Conservation (phyloP, 2,888 invertebrate genomes). For the Barypeithes pellucidus region DNA sequence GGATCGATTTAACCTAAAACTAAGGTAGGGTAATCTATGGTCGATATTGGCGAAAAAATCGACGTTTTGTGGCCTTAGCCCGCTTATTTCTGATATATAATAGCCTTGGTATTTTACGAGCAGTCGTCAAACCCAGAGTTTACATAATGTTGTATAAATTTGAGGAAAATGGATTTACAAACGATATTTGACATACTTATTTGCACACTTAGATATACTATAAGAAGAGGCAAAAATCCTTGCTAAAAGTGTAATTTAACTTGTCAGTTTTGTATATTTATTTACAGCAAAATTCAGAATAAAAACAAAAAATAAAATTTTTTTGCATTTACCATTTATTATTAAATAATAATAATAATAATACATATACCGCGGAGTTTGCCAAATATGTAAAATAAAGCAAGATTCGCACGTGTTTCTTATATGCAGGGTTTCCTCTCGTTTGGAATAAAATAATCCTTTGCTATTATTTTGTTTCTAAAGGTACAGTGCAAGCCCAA, state of each 20-base stretch:
- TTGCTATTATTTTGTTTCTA: too few species aligned
- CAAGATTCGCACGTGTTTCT: too few species aligned
- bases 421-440: too few species aligned
- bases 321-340: too few species aligned
- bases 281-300: too few species aligned
- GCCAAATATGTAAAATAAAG: too few species aligned
- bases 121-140: background rate
- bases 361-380: too few species aligned
- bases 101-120: conserved; percentile 16
- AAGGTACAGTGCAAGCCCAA: conserved; percentile 22
- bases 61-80: background rate
- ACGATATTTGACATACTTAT: background rate
- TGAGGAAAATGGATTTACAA: background rate
- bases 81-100: background rate
- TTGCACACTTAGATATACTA: conserved; percentile 1
- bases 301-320: too few species aligned
- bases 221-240: background rate
- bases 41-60: conserved; percentile 24
- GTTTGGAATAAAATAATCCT: too few species aligned
- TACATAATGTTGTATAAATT: too few species aligned
- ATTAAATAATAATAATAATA: too few species aligned
- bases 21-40: conserved; percentile 15
- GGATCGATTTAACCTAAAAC: conserved; percentile 21
- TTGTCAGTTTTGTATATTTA: too few species aligned
- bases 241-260: background rate